Evolutionary conservation across 2,113 vertebrate species (phyloP).

Genomic region (Hemiscyllium ocellatum): DNA sequence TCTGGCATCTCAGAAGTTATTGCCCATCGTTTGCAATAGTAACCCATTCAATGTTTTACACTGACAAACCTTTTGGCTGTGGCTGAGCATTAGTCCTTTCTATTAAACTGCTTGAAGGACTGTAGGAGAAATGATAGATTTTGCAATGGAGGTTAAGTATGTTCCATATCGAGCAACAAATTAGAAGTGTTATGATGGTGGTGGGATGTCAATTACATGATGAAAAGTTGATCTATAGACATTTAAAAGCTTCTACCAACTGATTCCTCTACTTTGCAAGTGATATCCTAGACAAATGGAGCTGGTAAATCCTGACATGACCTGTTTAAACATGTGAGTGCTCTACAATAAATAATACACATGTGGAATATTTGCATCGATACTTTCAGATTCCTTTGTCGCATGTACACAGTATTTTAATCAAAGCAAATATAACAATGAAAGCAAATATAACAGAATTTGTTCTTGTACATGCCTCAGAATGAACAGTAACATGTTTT

Average conservation of each 20-base stretch:
- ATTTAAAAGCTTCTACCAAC: not conserved
- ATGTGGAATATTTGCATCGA: not conserved
- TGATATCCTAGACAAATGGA: not conserved
- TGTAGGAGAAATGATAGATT: not conserved
- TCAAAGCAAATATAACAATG: not conserved
- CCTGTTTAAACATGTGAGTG: not conserved
- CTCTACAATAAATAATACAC: not conserved
- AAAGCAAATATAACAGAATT: not conserved
- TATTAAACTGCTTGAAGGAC: constrained; percentile 5
- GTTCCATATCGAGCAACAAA: not conserved
- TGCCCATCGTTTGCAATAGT: not conserved
- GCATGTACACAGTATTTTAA: not conserved
- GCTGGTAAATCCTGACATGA: not conserved
- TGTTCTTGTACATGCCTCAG: not conserved
- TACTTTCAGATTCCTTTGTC: not conserved
- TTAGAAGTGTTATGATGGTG: not conserved
- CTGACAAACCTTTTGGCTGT: not conserved
- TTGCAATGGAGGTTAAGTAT: not conserved
- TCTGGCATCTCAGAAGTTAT: not conserved
- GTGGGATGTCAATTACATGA: not conserved
- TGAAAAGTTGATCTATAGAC: not conserved
- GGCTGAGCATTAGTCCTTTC: not conserved
- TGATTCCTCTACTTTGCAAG: not conserved
- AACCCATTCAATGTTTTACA: not conserved
- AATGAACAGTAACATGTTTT: not conserved